Percentiles rank a stretch among this genome's conserved stretches.
Conservation (phyloP, 2,113 vertebrate species). For the Ancistrus triradiatus region DNA sequence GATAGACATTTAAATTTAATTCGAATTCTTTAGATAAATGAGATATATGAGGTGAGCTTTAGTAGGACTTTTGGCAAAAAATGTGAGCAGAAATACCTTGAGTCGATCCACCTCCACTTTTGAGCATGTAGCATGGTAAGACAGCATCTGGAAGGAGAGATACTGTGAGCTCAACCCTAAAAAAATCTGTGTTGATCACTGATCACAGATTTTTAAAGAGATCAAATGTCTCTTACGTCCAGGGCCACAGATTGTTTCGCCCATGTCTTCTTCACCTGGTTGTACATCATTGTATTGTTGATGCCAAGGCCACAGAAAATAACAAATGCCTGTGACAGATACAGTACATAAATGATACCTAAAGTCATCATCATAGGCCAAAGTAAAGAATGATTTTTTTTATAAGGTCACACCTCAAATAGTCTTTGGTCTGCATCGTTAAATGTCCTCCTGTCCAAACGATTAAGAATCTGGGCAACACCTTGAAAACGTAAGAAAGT, state of each 20-base stretch:
- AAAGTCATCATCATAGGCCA: not conserved
- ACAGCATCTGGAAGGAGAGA: constrained; percentile 79
- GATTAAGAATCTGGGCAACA: constrained; percentile 75
- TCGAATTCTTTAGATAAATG: too few relatives aligned
- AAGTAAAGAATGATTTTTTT: not conserved
- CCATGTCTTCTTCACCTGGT: constrained; percentile 77
- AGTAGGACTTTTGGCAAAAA: too few relatives aligned
- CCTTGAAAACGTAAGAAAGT: constrained; percentile 50
- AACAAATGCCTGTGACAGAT: constrained; percentile 67
- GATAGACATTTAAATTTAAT: not conserved
- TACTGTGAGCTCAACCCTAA: too few relatives aligned
- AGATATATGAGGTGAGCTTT: too few relatives aligned
- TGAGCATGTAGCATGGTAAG: constrained; percentile 96
- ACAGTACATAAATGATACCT: not conserved
- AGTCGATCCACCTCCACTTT: constrained; percentile 99
- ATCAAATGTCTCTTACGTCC: constrained; percentile 55
- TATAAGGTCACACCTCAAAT: constrained; percentile 64
- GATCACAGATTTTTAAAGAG: not conserved
- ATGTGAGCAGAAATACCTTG: constrained; percentile 84
- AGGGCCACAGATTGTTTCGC: constrained; percentile 76
- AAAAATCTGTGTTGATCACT: too few relatives aligned
- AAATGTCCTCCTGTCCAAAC: constrained; percentile 74
- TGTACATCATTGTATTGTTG: constrained; percentile 81
- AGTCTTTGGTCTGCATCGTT: constrained; percentile 75
- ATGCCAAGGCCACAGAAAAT: constrained; percentile 79